Evolutionary conservation across 2,113 vertebrate species (phyloP).

Genomic region (Morone chrysops): DNA sequence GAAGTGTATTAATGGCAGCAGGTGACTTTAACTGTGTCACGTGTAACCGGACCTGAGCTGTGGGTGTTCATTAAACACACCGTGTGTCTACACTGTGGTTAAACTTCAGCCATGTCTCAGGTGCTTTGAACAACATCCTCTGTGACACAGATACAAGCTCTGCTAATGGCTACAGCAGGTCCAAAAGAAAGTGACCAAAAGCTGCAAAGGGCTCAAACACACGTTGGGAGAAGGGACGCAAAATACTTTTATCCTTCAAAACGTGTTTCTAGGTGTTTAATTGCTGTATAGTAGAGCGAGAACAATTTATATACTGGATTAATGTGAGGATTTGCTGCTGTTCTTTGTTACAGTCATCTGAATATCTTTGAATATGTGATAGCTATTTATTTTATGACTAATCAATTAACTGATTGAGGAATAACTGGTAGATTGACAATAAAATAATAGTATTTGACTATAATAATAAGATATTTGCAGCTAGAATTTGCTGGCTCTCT

Average conservation of each 20-base stretch:
- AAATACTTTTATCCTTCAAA: not conserved
- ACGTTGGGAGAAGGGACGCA: not conserved
- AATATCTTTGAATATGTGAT: not conserved
- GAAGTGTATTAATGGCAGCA: constrained; percentile 11
- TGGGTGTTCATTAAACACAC: constrained; percentile 54
- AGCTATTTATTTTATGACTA: not conserved
- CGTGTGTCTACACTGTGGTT: constrained; percentile 16
- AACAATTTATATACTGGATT: not conserved
- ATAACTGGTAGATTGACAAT: not conserved
- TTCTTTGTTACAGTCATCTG: not conserved
- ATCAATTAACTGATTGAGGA: not conserved
- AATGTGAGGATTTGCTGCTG: not conserved
- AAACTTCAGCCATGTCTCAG: constrained; percentile 52
- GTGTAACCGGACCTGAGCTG: constrained; percentile 33
- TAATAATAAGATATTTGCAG: not conserved
- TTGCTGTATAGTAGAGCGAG: not conserved
- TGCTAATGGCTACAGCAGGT: constrained; percentile 7
- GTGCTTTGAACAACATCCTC: constrained; percentile 36
- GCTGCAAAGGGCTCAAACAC: constrained; percentile 14
- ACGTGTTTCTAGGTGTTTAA: not conserved
- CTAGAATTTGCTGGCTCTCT: not conserved
- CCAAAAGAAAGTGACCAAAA: not conserved
- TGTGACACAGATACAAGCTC: constrained; percentile 45
- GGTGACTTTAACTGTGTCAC: constrained; percentile 30
- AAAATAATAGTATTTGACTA: not conserved